Percentiles rank a stretch among this genome's conserved stretches.
These are phyloP conservation scores for Leptopterna dolabrata DNA, from an alignment of 2,888 invertebrate species.

Conservation along the genomic window DNA sequence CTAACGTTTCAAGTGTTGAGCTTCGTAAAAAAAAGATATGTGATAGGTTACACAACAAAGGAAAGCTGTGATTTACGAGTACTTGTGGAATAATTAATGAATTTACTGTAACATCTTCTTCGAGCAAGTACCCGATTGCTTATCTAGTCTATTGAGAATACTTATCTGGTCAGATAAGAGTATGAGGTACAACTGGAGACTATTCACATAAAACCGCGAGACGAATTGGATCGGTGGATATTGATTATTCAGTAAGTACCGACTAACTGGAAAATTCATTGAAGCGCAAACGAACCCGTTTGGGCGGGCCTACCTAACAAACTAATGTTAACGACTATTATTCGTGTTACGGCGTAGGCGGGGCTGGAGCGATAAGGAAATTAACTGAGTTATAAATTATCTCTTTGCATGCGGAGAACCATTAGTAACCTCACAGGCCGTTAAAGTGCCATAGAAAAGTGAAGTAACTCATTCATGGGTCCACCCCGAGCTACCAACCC, in stretches of 20 bases:
- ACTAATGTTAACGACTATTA: constrained; percentile 32
- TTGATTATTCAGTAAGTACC: not conserved
- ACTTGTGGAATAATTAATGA: no score
- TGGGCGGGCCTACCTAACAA: not conserved
- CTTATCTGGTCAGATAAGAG: no score
- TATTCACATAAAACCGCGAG: not conserved
- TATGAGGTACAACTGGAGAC: no score
- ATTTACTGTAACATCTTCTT: no score
- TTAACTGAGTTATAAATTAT: constrained; percentile 49
- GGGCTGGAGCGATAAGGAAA: constrained; percentile 45
- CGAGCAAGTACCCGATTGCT: no score
- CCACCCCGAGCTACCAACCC: not conserved
- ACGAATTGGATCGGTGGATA: not conserved
- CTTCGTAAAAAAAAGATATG: no score
- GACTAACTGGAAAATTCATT: not conserved
- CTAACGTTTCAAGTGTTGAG: no score
- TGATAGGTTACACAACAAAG: no score
- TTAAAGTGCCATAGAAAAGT: not conserved
- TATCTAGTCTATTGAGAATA: no score
- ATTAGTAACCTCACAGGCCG: constrained; percentile 26
- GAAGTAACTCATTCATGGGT: not conserved
- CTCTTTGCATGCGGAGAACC: constrained; percentile 40
- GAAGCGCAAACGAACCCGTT: not conserved
- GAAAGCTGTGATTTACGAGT: no score
- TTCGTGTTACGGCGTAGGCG: constrained; percentile 10